These are phyloP conservation scores for Lamproptera curius DNA, from an alignment of 2,888 invertebrate species.

Conservation along the genomic window DNA sequence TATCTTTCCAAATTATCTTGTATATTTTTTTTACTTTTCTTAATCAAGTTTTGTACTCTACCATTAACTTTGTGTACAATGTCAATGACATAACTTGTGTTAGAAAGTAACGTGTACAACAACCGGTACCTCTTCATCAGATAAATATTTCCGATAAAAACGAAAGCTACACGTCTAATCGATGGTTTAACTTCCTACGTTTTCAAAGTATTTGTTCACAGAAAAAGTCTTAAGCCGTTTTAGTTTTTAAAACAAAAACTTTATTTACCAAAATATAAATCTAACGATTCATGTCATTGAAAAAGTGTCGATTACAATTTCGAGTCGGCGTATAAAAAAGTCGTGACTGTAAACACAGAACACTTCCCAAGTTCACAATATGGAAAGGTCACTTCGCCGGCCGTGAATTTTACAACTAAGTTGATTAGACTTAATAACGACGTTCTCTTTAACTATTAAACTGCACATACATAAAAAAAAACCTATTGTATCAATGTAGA, in stretches of 20 bases:
- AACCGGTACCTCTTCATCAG: conserved; percentile 44
- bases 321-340: not conserved
- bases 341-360: not conserved
- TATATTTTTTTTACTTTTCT: no score
- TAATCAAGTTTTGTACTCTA: not conserved
- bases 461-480: no score
- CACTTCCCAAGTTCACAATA: not conserved
- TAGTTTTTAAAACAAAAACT: no score
- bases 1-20: no score
- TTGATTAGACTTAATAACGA: not conserved
- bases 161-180: conserved; percentile 46
- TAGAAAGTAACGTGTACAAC: conserved; percentile 48
- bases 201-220: no score
- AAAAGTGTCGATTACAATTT: conserved; percentile 26
- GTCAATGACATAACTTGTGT: conserved; percentile 49
- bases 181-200: no score
- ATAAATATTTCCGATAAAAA: conserved; percentile 47
- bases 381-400: not conserved
- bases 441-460: not conserved
- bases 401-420: not conserved
- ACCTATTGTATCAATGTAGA: no score
- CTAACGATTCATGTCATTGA: no score
- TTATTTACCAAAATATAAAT: no score
- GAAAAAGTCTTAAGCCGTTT: no score
- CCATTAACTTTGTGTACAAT: conserved; percentile 32